Percentiles rank a stretch among this genome's conserved stretches.
These are phyloP conservation scores for Agonopterix subpropinquella DNA, from an alignment of 2,888 invertebrate species.

Conservation along the genomic window DNA sequence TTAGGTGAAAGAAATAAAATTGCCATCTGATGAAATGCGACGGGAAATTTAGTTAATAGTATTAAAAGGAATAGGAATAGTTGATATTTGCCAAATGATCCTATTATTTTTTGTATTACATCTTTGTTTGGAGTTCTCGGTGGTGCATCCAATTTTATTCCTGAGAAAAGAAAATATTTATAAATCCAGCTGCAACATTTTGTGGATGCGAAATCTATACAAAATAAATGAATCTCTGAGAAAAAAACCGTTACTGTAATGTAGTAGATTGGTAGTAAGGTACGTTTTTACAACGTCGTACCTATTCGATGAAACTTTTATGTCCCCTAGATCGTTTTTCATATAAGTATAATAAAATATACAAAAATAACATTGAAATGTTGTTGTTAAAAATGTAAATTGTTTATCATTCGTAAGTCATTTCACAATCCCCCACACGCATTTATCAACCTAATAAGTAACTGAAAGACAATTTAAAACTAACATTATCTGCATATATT, in stretches of 20 bases:
- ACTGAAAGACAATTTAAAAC: no score
- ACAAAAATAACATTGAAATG: no score
- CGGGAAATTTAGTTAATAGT: slow-evolving; percentile 60
- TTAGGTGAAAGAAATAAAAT: slow-evolving; percentile 68
- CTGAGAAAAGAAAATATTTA: slow-evolving; percentile 18
- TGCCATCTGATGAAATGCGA: slow-evolving; percentile 70
- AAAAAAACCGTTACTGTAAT: neutral
- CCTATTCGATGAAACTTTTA: no score
- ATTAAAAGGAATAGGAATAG: slow-evolving; percentile 51
- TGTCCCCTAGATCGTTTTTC: neutral
- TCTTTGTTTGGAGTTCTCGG: slow-evolving; percentile 19
- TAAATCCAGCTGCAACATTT: neutral
- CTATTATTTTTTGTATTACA: slow-evolving; percentile 55
- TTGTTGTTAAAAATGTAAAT: no score
- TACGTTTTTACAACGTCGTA: no score
- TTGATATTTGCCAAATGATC: slow-evolving; percentile 71
- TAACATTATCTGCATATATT: neutral
- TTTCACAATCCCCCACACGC: no score
- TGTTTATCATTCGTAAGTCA: no score
- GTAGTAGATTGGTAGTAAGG: no score
- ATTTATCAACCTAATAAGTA: no score
- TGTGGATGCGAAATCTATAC: neutral
- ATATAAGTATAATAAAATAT: no score
- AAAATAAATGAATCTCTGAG: neutral
- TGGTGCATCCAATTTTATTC: slow-evolving; percentile 14